Evolutionary conservation across 2,888 invertebrate species (phyloP), one percentile per base, ranked within the genome.

Genomic region (Tortrix viridana): DNA sequence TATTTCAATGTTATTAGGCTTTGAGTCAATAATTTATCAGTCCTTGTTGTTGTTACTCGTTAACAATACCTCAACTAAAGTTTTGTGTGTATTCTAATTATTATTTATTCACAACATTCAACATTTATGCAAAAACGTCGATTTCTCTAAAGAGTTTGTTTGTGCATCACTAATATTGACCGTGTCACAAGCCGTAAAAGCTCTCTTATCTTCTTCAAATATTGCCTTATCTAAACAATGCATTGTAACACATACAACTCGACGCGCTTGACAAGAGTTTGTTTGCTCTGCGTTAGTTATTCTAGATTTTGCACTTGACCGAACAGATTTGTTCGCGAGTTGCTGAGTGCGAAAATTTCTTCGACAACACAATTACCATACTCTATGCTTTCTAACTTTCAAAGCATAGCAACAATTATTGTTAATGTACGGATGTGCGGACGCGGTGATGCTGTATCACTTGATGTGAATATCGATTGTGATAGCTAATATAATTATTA

Each of bases 311-410:
- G 41, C 23, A 41, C 41, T 12, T 22, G 41, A 57, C 19, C 46
- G 46, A 52, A 50, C 43, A 48, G 37, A 84, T 83, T 82, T 79
- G 79, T 84, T 87, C 80, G 79, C 85, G 72, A 74, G 79, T 78
- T 75, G 74, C 75, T 57, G 81, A 81, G 72, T 85, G 84, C 78
- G 80, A 82, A 83, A 80, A 78, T 81, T 78, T 80, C 77, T 77
- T 73, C 74, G 77, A 68, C 71, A 72, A 72, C 73, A 70, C 76
- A 81, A 83, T 84, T 84, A 82, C 79, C 84, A 81, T 76, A 82
- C 79, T 78, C 81, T 74, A 69, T 69, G 74, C 84, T 84, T 84
- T 85, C 82, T 82, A 81, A 77, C 74, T 70, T 74, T 72, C 71
- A 73, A 74, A 74, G 69, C 66, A 46, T 57, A 23, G 55, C 37